Conservation (phyloP, 2,797 vertebrate species). For the Darevskia mixta region DNA sequence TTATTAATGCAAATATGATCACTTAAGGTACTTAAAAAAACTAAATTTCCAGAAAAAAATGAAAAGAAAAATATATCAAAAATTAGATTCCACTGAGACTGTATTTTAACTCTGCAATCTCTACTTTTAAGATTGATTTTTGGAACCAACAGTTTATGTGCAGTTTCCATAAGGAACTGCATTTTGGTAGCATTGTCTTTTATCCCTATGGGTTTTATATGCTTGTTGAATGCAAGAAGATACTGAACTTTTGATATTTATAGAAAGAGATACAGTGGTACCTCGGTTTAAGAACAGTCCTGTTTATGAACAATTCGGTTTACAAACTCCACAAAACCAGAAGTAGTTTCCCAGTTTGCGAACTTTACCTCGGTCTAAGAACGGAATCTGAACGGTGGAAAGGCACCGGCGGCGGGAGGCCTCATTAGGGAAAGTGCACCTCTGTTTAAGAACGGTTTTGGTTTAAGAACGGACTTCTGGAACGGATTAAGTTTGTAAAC, state of each 20-base stretch:
- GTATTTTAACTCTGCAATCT: not conserved
- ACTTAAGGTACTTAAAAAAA: not conserved
- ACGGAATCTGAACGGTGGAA: too few species aligned
- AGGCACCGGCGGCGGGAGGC: too few species aligned
- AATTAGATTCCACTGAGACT: not conserved
- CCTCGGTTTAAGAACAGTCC: too few species aligned
- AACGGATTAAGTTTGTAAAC: too few species aligned
- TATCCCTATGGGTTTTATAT: not conserved
- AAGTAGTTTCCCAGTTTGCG: too few species aligned
- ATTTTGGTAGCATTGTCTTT: not conserved
- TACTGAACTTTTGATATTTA: not conserved
- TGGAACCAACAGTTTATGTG: not conserved
- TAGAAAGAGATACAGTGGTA: not conserved
- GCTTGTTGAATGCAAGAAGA: not conserved
- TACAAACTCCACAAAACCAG: too few species aligned
- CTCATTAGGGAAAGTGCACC: too few species aligned
- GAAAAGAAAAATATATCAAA: not conserved
- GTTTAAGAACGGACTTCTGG: too few species aligned
- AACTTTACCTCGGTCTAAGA: too few species aligned
- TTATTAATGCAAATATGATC: not conserved
- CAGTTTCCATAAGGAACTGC: not conserved
- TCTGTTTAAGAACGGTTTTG: too few species aligned
- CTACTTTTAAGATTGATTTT: not conserved
- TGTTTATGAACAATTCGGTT: too few species aligned
- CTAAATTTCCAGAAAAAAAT: not conserved